Evolutionary conservation across 2,113 vertebrate species (phyloP).

Genomic region (Falco punctatus): DNA sequence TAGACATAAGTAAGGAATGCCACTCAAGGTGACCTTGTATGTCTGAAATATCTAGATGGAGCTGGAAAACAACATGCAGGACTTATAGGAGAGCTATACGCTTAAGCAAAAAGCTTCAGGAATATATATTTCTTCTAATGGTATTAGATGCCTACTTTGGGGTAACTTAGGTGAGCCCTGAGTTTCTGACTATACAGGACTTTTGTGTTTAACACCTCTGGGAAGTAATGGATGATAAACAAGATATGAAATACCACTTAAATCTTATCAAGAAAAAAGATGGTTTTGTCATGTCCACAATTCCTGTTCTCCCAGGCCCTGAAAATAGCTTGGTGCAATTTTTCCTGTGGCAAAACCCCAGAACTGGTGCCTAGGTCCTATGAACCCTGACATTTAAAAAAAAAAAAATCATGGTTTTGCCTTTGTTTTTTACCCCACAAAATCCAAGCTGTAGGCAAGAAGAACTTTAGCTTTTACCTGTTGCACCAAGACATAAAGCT

Average conservation of each 20-base stretch:
- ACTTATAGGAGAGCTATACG: background rate
- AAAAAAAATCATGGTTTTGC: background rate
- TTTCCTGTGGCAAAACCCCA: background rate
- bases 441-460: background rate
- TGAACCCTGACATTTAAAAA: background rate
- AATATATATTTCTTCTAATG: background rate
- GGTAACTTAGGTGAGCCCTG: background rate
- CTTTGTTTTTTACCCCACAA: fast-evolving
- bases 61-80: background rate
- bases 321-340: background rate
- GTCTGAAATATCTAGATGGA: background rate
- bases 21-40: background rate
- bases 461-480: background rate
- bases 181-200: background rate
- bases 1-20: background rate
- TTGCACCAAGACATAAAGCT: background rate
- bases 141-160: background rate
- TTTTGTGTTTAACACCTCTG: background rate
- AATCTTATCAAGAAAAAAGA: background rate
- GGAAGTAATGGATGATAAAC: background rate
- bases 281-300: background rate
- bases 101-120: background rate
- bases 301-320: background rate
- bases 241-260: background rate
- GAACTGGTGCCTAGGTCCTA: background rate